Conservation (phyloP, 1,140 invertebrate genomes). For the Drosophila subobscura region DNA sequence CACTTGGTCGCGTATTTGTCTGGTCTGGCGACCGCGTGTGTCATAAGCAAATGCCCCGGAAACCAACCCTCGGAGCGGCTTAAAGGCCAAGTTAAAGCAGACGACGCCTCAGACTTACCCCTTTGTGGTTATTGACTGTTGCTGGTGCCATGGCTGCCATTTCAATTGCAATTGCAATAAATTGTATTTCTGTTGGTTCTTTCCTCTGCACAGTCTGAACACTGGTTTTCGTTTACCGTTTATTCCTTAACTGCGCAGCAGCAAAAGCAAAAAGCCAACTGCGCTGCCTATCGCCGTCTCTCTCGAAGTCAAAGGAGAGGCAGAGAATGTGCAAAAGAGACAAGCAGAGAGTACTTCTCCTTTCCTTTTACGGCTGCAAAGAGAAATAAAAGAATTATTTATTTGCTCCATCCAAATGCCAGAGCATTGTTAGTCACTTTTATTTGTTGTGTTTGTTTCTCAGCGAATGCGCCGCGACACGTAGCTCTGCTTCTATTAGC, state of each 20-base stretch:
- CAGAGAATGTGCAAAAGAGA: conserved; percentile 8
- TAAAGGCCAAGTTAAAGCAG: conserved; percentile 71
- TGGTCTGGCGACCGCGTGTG: conserved; percentile 26
- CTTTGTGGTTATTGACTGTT: conserved; percentile 54
- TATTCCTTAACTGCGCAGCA: conserved; percentile 54
- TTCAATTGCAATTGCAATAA: conserved; percentile 37
- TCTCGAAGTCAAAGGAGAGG: background rate
- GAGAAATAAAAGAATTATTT: conserved; percentile 37
- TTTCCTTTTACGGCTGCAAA: conserved; percentile 50
- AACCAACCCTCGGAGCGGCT: conserved; percentile 53
- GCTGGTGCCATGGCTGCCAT: conserved; percentile 58
- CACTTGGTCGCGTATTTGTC: conserved; percentile 31
- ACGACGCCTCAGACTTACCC: conserved; percentile 62
- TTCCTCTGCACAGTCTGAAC: conserved; percentile 8
- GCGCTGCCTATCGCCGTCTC: conserved; percentile 47
- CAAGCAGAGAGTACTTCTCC: conserved; percentile 9
- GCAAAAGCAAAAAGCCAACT: conserved; percentile 61
- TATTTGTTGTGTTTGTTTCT: conserved; percentile 22
- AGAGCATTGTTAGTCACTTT: conserved; percentile 44
- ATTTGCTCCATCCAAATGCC: conserved; percentile 24
- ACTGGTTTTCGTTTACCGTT: conserved; percentile 7
- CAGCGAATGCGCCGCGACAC: background rate
- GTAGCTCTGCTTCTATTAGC: conserved; percentile 29
- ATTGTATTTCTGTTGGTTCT: conserved; percentile 16
- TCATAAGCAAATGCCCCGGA: conserved; percentile 52